Conservation (phyloP, 2,888 invertebrate species). For the Parnassius orleans region DNA sequence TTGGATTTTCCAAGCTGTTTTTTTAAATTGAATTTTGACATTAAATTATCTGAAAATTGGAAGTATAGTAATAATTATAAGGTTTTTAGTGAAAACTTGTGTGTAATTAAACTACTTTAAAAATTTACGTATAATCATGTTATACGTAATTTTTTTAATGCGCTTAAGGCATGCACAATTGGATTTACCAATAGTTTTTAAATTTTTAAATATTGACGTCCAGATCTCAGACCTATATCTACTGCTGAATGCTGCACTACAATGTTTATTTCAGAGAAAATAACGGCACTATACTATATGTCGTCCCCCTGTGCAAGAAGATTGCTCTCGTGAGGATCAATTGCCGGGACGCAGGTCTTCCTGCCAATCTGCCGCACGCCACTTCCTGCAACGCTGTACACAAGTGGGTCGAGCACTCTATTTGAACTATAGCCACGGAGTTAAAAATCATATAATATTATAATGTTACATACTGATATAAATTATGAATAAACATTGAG, state of each 20-base stretch:
- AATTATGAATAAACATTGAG: neutral
- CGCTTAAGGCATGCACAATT: too few species aligned
- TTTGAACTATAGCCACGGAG: constrained; percentile 5
- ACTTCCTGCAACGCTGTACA: constrained; percentile 28
- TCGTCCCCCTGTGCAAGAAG: constrained; percentile 25
- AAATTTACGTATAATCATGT: too few species aligned
- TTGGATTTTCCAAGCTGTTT: too few species aligned
- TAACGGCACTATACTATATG: neutral
- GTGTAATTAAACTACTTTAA: too few species aligned
- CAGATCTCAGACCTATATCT: too few species aligned
- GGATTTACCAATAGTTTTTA: too few species aligned
- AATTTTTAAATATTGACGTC: too few species aligned
- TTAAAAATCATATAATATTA: constrained; percentile 2
- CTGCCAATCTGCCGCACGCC: constrained; percentile 34
- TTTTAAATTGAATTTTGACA: too few species aligned
- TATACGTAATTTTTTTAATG: too few species aligned
- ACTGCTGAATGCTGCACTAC: neutral
- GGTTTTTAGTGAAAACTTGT: too few species aligned
- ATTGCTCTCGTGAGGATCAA: constrained; percentile 32
- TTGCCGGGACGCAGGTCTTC: constrained; percentile 36
- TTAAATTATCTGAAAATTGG: too few species aligned
- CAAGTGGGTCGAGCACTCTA: constrained; percentile 30
- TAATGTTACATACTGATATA: neutral
- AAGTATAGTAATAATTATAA: too few species aligned
- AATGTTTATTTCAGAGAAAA: neutral